phyloP scores from a whole-genome alignment of 1,140 invertebrate genomes.

The Spodoptera frugiperda region DNA sequence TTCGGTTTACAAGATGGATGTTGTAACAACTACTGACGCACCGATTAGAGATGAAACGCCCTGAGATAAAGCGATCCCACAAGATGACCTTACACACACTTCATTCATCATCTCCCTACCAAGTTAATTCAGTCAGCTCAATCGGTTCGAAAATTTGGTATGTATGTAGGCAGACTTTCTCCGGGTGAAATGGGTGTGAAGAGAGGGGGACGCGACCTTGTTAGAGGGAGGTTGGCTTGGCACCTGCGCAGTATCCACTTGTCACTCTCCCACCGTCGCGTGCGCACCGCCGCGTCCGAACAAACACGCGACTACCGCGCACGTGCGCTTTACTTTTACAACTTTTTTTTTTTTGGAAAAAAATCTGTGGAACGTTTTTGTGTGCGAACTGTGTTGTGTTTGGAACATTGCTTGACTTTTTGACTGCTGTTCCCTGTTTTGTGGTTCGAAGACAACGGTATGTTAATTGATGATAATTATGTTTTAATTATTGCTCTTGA shows the following conservation, averaged over 20 bases:
- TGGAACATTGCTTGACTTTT: constrained; percentile 64
- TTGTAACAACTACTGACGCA: constrained; percentile 21
- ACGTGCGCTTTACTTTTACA: constrained; percentile 60
- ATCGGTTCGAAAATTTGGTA: constrained; percentile 85
- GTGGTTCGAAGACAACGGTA: constrained; percentile 36
- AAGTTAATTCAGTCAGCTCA: constrained; percentile 75
- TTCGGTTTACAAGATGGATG: constrained; percentile 20
- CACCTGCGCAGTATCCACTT: constrained; percentile 81
- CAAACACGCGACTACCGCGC: constrained; percentile 60
- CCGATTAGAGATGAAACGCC: constrained; percentile 13
- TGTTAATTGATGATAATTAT: constrained; percentile 34
- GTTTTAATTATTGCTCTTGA: neutral
- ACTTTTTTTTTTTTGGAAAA: constrained; percentile 47
- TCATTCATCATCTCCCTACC: constrained; percentile 74
- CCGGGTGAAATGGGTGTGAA: constrained; percentile 80
- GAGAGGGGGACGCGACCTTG: constrained; percentile 80
- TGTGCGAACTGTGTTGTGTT: constrained; percentile 75
- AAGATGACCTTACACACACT: constrained; percentile 63
- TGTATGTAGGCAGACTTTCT: constrained; percentile 86
- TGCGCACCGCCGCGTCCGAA: constrained; percentile 74
- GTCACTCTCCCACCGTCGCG: constrained; percentile 74
- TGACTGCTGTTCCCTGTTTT: constrained; percentile 24
- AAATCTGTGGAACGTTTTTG: constrained; percentile 64
- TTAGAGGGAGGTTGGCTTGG: constrained; percentile 81
- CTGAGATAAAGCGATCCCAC: constrained; percentile 48